These are phyloP conservation scores for Trachurus trachurus DNA, from an alignment of 2,797 vertebrate species.

Conservation along the genomic window DNA sequence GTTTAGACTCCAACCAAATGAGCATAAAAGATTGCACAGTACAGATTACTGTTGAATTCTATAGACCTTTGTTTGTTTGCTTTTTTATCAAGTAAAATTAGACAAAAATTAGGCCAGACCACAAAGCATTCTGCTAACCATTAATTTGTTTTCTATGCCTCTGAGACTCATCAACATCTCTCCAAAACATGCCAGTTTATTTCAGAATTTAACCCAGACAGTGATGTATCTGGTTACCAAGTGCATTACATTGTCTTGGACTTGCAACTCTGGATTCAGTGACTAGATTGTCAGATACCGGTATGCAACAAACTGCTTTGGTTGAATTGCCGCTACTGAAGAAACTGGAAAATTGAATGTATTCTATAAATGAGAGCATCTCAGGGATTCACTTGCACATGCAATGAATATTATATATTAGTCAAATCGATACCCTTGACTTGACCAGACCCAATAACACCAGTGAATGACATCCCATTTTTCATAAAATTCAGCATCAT, in stretches of 20 bases:
- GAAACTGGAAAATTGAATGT: background rate
- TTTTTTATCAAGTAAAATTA: conserved; percentile 3
- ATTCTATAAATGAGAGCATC: background rate
- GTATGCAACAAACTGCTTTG: background rate
- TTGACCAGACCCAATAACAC: no score
- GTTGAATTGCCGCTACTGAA: background rate
- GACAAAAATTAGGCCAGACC: conserved; percentile 32
- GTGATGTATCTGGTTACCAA: background rate
- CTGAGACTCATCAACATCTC: background rate
- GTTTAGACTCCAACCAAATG: conserved; percentile 47
- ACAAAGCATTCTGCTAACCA: background rate
- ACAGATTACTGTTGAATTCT: conserved; percentile 25
- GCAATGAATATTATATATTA: no score
- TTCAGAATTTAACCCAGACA: conserved; percentile 11
- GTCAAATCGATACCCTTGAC: no score
- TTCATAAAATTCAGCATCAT: no score
- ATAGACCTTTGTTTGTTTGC: conserved; percentile 1
- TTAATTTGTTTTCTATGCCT: background rate
- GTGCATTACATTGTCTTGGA: background rate
- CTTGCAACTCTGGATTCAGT: background rate
- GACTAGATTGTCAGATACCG: background rate
- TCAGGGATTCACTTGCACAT: background rate
- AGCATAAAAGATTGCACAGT: conserved; percentile 51
- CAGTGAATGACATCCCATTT: no score
- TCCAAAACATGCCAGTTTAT: conserved; percentile 1